phyloP scores from a whole-genome alignment of 2,797 vertebrate species.

The Poecilia picta region DNA sequence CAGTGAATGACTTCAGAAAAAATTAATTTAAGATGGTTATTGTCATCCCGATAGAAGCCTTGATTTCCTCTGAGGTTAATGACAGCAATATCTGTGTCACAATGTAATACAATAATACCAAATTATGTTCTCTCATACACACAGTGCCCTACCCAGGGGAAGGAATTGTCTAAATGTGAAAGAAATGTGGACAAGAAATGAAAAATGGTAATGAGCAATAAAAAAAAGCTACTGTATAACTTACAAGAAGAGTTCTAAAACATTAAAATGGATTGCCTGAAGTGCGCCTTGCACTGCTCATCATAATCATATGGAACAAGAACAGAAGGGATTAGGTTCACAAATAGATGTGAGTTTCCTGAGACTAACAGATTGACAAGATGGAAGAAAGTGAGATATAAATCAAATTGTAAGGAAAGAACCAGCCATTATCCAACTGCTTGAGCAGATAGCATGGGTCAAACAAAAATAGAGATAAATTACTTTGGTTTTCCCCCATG shows the following conservation, averaged over 20 bases:
- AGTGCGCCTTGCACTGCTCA: constrained; percentile 34
- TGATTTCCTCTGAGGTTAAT: constrained; percentile 27
- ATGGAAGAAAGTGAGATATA: constrained; percentile 22
- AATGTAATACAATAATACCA: constrained; percentile 9
- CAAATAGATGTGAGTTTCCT: constrained; percentile 13
- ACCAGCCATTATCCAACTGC: neutral
- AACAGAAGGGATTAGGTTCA: neutral
- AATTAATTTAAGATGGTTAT: constrained; percentile 13
- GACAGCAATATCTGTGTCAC: constrained; percentile 18
- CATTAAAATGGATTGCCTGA: constrained; percentile 38
- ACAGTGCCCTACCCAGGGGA: constrained; percentile 3
- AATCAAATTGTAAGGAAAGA: constrained; percentile 12
- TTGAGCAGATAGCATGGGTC: neutral
- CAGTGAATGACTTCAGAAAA: constrained; percentile 1
- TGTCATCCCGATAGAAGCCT: constrained; percentile 13
- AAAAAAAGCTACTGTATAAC: constrained; percentile 9
- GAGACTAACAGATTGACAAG: constrained; percentile 20
- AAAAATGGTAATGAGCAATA: constrained; percentile 40
- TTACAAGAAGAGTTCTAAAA: constrained; percentile 27
- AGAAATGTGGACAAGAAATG: constrained; percentile 29
- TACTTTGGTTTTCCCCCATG: constrained; percentile 13
- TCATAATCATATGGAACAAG: constrained; percentile 4
- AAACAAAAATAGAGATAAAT: constrained; percentile 12
- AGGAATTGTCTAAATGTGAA: constrained; percentile 13
- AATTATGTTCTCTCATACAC: constrained; percentile 24